Evolutionary conservation across 2,888 invertebrate species (phyloP).

Genomic region (Blera fallax): DNA sequence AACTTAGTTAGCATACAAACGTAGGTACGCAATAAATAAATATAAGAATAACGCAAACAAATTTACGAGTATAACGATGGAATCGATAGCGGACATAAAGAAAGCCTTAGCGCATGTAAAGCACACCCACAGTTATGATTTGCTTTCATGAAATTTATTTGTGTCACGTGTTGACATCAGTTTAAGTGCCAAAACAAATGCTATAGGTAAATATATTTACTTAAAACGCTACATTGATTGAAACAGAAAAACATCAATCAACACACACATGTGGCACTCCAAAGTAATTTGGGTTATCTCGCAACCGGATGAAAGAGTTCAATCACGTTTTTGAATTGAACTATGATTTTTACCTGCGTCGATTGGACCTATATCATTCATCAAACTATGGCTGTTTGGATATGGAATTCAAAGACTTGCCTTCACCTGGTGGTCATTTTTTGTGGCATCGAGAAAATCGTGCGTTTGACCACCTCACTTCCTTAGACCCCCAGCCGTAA

Average conservation of each 20-base stretch:
- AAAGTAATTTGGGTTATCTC: slow-evolving; percentile 45
- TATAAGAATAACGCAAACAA: too few species aligned
- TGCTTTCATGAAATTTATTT: background rate
- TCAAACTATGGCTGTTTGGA: slow-evolving; percentile 42
- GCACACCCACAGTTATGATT: background rate
- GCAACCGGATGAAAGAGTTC: slow-evolving; percentile 44
- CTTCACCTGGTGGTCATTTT: slow-evolving; percentile 30
- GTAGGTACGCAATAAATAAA: too few species aligned
- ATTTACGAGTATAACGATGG: too few species aligned
- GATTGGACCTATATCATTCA: slow-evolving; percentile 57
- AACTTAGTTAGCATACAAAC: too few species aligned
- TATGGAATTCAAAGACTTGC: slow-evolving; percentile 37
- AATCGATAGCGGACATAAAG: too few species aligned
- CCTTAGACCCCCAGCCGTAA: slow-evolving; percentile 32
- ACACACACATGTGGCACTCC: slow-evolving; percentile 18
- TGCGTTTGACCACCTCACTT: slow-evolving; percentile 65
- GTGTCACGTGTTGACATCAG: slow-evolving; percentile 3
- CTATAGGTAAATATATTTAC: background rate
- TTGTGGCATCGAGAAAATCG: slow-evolving; percentile 27
- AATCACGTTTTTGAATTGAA: slow-evolving; percentile 58
- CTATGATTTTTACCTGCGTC: slow-evolving; percentile 39
- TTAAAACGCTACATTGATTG: background rate
- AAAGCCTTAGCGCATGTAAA: too few species aligned
- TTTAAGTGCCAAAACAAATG: slow-evolving; percentile 8
- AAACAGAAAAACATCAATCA: slow-evolving; percentile 5